These are phyloP conservation scores for Phataginus tetradactyla DNA, from an alignment of 2,797 vertebrate species.

Conservation along the genomic window DNA sequence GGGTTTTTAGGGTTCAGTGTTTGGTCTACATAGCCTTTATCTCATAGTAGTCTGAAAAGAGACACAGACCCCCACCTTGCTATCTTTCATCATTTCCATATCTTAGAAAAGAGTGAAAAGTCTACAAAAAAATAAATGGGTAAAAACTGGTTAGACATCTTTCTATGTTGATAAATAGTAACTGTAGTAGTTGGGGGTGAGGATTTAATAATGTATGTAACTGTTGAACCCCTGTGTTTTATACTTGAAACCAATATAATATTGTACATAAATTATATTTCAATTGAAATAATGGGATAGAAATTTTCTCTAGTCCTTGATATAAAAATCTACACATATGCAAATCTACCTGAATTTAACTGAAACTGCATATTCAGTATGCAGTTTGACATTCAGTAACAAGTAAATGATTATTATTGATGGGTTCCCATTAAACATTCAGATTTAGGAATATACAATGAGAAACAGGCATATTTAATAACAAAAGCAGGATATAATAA, in stretches of 20 bases:
- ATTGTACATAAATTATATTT: no score
- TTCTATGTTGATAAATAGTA: no score
- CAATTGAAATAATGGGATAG: not conserved
- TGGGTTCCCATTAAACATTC: not conserved
- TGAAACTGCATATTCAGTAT: not conserved
- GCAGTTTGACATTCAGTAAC: not conserved
- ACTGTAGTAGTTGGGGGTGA: no score
- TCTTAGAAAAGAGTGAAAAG: not conserved
- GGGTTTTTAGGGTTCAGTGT: not conserved
- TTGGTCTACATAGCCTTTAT: not conserved
- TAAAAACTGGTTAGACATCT: not conserved
- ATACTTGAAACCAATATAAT: no score
- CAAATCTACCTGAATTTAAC: not conserved
- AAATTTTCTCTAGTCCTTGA: not conserved
- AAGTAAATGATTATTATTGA: not conserved
- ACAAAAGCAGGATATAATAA: not conserved
- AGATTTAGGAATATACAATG: not conserved
- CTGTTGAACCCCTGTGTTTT: no score
- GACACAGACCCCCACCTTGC: fast-evolving
- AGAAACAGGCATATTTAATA: not conserved
- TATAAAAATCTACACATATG: not conserved
- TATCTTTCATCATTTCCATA: not conserved
- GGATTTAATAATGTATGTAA: no score
- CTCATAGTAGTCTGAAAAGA: not conserved
- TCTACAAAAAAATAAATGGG: not conserved